Percentiles rank a stretch among this genome's conserved stretches.
Evolutionary conservation across 1,140 invertebrate genomes (phyloP).

Genomic region (Glossosoma conforme): DNA sequence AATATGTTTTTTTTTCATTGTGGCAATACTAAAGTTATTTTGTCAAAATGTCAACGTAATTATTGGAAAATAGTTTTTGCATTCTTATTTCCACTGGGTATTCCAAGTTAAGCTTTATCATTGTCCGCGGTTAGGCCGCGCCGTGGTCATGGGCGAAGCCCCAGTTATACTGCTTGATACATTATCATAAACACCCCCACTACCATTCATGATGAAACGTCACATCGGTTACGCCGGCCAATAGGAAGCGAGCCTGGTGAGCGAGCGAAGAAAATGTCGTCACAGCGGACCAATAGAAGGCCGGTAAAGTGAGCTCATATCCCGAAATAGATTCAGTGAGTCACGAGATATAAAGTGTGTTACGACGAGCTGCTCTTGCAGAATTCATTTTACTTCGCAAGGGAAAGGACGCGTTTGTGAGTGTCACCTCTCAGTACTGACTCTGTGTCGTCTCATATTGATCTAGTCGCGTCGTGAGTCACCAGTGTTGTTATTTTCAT

Average conservation of each 20-base stretch:
- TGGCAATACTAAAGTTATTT: too few relatives aligned
- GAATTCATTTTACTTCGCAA: constrained; percentile 16
- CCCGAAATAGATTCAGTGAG: constrained; percentile 54
- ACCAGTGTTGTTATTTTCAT: constrained; percentile 27
- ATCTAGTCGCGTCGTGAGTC: constrained; percentile 23
- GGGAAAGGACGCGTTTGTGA: constrained; percentile 8
- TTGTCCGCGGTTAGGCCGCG: too few relatives aligned
- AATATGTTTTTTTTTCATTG: too few relatives aligned
- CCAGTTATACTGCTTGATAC: too few relatives aligned
- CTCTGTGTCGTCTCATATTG: constrained; percentile 10
- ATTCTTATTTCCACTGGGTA: too few relatives aligned
- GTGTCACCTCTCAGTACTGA: constrained; percentile 15
- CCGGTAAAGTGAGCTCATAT: constrained; percentile 41
- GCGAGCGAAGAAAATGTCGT: constrained; percentile 32
- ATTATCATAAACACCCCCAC: constrained; percentile 49
- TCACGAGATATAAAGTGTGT: constrained; percentile 51
- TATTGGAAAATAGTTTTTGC: too few relatives aligned
- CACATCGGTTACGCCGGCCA: constrained; percentile 32
- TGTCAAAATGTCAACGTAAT: too few relatives aligned
- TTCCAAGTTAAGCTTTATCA: too few relatives aligned
- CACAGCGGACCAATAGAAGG: constrained; percentile 43
- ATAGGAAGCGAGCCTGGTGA: constrained; percentile 6
- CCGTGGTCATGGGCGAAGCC: too few relatives aligned
- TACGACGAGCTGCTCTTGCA: constrained; percentile 17
- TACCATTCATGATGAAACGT: constrained; percentile 22